phyloP scores from a whole-genome alignment of 1,140 invertebrate genomes.

The Drosophila athabasca region DNA sequence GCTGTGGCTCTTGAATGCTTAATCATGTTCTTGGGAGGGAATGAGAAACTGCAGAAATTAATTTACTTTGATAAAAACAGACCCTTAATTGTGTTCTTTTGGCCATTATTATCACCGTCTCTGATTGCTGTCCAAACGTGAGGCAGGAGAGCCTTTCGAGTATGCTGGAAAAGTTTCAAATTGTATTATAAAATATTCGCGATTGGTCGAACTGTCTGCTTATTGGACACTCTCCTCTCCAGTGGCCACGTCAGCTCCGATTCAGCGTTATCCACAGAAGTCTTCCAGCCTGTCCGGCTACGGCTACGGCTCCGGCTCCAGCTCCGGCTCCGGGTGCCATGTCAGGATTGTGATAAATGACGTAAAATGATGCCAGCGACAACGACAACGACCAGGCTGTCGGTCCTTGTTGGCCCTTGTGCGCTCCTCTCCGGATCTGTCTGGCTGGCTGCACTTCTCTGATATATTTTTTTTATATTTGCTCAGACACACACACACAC shows the following conservation, averaged over 20 bases:
- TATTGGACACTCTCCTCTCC: slow-evolving; percentile 22
- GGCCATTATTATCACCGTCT: slow-evolving; percentile 24
- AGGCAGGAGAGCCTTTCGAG: not conserved
- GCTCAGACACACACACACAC: slow-evolving; percentile 22
- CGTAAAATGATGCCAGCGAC: slow-evolving; percentile 79
- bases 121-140: slow-evolving; percentile 60
- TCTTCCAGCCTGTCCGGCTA: slow-evolving; percentile 48
- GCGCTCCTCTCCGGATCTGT: not conserved
- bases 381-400: slow-evolving; percentile 59
- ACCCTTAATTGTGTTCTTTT: slow-evolving; percentile 40
- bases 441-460: slow-evolving; percentile 33
- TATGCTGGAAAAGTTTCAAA: slow-evolving; percentile 32
- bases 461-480: slow-evolving; percentile 64
- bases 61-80: slow-evolving; percentile 21
- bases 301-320: not conserved
- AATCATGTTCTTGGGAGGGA: not conserved
- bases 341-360: slow-evolving; percentile 82
- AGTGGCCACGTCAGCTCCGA: slow-evolving; percentile 28
- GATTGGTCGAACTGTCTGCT: slow-evolving; percentile 21
- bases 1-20: not conserved
- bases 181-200: slow-evolving; percentile 68
- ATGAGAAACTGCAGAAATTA: slow-evolving; percentile 16
- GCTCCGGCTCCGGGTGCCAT: slow-evolving; percentile 65
- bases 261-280: slow-evolving; percentile 23
- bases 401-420: slow-evolving; percentile 52